These are phyloP conservation scores for Propithecus deckenii DNA, from an alignment of 2,797 vertebrate genomes.

Conservation along the genomic window DNA sequence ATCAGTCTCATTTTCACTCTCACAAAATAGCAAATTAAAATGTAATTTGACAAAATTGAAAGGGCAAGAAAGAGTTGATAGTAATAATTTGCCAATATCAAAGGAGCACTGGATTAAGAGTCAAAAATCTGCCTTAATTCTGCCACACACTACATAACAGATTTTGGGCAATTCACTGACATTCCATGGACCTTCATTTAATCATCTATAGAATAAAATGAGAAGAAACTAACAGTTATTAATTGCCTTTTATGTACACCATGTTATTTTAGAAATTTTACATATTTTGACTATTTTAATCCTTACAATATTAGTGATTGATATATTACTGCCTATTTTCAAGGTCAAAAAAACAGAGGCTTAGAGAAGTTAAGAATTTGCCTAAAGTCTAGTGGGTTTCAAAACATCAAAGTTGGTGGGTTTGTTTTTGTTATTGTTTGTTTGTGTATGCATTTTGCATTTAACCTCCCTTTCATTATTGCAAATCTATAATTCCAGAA, in stretches of 20 bases:
- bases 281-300: background rate
- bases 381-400: background rate
- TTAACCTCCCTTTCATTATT: background rate
- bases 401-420: background rate
- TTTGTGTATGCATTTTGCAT: background rate
- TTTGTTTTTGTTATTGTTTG: background rate
- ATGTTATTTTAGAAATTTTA: background rate
- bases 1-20: background rate
- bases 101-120: background rate
- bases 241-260: background rate
- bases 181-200: background rate
- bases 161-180: background rate
- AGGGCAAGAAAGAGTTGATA: background rate
- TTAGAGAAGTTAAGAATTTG: conserved; percentile 20
- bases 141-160: background rate
- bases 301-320: background rate
- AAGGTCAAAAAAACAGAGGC: background rate
- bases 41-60: background rate
- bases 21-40: background rate
- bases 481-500: background rate
- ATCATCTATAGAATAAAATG: background rate
- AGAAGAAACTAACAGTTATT: background rate
- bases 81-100: background rate
- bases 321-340: background rate
- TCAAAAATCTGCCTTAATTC: background rate